phyloP scores from a whole-genome alignment of 2,888 invertebrate genomes.

The Pachycephus smyrnensis region DNA sequence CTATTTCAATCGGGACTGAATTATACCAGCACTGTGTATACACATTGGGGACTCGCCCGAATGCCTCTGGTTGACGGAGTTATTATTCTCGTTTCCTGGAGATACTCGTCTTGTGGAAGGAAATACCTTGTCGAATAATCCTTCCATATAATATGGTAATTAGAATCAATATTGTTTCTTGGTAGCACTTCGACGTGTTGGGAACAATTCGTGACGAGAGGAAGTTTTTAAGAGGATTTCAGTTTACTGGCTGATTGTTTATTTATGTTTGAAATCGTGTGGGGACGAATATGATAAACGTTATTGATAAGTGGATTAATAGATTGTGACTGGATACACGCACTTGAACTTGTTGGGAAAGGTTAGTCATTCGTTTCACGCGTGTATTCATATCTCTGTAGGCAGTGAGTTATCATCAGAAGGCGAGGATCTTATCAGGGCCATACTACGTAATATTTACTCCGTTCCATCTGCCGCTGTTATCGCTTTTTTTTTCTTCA shows the following conservation, averaged over 20 bases:
- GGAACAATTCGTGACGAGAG: neutral
- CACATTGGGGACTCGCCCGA: constrained; percentile 12
- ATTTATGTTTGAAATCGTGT: neutral
- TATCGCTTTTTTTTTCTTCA: constrained; percentile 27
- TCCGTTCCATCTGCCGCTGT: neutral
- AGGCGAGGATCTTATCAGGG: neutral
- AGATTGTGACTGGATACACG: neutral
- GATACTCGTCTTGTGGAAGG: constrained; percentile 14
- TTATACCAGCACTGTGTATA: constrained; percentile 26
- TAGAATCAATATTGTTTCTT: neutral
- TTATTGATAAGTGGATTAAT: neutral
- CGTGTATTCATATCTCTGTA: neutral
- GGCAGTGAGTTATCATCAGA: neutral
- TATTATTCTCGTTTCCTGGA: constrained; percentile 42
- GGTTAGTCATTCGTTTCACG: neutral
- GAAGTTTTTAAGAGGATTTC: neutral
- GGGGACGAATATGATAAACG: neutral
- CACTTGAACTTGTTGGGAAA: neutral
- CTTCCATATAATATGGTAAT: constrained; percentile 1
- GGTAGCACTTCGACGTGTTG: neutral
- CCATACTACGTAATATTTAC: neutral
- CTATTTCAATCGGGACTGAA: constrained; percentile 27
- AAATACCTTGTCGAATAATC: constrained; percentile 8
- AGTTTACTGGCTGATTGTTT: neutral
- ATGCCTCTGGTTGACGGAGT: constrained; percentile 38